These are phyloP conservation scores for Cotesia glomerata DNA, from an alignment of 1,140 invertebrate genomes.

Conservation along the genomic window DNA sequence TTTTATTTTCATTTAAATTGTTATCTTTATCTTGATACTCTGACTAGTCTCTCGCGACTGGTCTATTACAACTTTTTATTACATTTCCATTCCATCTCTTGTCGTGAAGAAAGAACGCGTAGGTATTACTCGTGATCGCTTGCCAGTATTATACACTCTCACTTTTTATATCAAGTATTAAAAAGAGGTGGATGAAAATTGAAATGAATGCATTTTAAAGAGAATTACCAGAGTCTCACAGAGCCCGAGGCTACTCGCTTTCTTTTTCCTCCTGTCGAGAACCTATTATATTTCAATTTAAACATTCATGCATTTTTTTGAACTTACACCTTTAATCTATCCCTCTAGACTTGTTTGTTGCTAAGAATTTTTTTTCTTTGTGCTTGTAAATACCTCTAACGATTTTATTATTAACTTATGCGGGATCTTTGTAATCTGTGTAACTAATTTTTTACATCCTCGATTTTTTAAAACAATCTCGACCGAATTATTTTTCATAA, in stretches of 20 bases:
- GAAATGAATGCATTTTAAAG: slow-evolving; percentile 54
- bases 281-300: slow-evolving; percentile 35
- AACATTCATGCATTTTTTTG: slow-evolving; percentile 31
- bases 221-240: slow-evolving; percentile 43
- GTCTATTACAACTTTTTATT: slow-evolving; percentile 62
- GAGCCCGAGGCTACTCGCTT: slow-evolving; percentile 2
- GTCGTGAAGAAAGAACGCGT: slow-evolving; percentile 30
- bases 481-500: no score
- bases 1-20: slow-evolving; percentile 8
- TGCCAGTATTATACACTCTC: background rate
- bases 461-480: no score
- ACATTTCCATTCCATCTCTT: slow-evolving; percentile 60
- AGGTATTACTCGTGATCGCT: slow-evolving; percentile 11
- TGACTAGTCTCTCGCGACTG: slow-evolving; percentile 5
- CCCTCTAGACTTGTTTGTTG: background rate
- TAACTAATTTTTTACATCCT: no score
- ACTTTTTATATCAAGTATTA: slow-evolving; percentile 27
- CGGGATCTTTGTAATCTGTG: no score
- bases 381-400: no score
- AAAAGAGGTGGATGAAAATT: slow-evolving; percentile 43
- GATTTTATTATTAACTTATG: no score
- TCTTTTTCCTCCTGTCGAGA: slow-evolving; percentile 23
- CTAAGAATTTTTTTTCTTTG: background rate
- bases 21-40: background rate
- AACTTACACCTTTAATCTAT: slow-evolving; percentile 16